A percentile compares a stretch with the other conserved stretches of the same genome.
Conservation (phyloP, 2,888 invertebrate species). For the Orthonevra nobilis region DNA sequence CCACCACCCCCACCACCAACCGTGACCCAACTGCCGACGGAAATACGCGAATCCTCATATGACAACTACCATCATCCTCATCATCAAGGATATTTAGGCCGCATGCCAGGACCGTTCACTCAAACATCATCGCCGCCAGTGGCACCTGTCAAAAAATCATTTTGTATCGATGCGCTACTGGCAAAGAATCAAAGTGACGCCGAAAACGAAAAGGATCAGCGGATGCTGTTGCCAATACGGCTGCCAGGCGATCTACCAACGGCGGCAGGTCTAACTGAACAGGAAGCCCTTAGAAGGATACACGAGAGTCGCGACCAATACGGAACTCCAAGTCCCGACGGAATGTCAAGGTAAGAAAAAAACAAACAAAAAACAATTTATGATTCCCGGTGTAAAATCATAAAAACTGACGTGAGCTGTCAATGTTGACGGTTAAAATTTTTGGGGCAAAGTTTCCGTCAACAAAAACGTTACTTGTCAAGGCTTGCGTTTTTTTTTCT, state of each 20-base stretch:
- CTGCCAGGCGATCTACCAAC: conserved; percentile 68
- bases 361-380: too few species aligned
- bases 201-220: conserved; percentile 72
- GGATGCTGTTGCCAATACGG: conserved; percentile 52
- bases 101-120: conserved; percentile 56
- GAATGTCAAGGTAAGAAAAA: conserved; percentile 80
- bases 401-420: too few species aligned
- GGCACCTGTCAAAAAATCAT: conserved; percentile 85
- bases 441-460: too few species aligned
- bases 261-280: conserved; percentile 76
- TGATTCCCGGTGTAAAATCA: too few species aligned
- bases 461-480: too few species aligned
- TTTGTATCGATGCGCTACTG: conserved; percentile 93
- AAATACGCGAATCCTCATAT: conserved; percentile 48
- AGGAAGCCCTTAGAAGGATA: conserved; percentile 79
- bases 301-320: conserved; percentile 77
- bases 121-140: conserved; percentile 57
- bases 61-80: conserved; percentile 48
- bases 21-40: conserved; percentile 48
- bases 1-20: conserved; percentile 47
- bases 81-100: conserved; percentile 48
- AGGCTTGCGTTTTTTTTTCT: too few species aligned
- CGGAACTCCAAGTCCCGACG: conserved; percentile 80
- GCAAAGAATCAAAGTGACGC: conserved; percentile 82
- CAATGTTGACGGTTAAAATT: too few species aligned